A percentile compares a stretch with the other conserved stretches of the same genome.
phyloP scores from a whole-genome alignment of 2,797 vertebrate species.

The Rhynchotus rufescens region DNA sequence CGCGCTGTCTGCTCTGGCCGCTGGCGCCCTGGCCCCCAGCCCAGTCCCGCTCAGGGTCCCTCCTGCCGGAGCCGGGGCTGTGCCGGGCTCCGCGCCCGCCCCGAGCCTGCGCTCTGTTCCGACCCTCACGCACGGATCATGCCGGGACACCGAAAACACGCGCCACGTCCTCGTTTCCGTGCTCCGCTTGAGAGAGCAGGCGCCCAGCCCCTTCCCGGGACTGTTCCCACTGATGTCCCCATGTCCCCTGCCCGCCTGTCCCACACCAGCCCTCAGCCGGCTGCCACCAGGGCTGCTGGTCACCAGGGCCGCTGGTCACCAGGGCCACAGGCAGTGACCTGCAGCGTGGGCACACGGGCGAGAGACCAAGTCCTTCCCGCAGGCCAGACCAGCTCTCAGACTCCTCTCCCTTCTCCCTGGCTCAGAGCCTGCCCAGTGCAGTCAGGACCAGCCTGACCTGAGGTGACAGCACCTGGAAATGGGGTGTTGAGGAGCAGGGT shows the following conservation, averaged over 20 bases:
- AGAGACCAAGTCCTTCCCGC: not conserved
- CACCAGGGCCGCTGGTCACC: not conserved
- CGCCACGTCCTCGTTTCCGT: not conserved
- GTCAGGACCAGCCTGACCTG: not conserved
- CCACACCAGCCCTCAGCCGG: no score
- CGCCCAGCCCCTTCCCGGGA: not conserved
- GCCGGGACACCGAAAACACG: not conserved
- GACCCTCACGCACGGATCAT: not conserved
- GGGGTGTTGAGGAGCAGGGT: not conserved
- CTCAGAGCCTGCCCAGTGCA: not conserved
- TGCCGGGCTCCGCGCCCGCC: not conserved
- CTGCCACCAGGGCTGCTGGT: not conserved
- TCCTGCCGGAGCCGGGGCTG: not conserved
- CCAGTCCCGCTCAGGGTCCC: accelerated
- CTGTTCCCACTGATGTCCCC: not conserved
- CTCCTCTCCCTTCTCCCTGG: not conserved
- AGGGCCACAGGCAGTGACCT: not conserved
- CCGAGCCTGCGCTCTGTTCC: not conserved
- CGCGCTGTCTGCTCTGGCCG: not conserved
- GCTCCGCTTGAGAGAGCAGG: not conserved
- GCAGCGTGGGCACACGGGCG: not conserved
- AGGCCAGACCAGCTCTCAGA: not conserved
- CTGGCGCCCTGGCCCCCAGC: not conserved
- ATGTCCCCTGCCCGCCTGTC: accelerated
- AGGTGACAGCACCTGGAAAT: no score